phyloP scores from a whole-genome alignment of 2,113 vertebrate species.

The Silurus glanis region DNA sequence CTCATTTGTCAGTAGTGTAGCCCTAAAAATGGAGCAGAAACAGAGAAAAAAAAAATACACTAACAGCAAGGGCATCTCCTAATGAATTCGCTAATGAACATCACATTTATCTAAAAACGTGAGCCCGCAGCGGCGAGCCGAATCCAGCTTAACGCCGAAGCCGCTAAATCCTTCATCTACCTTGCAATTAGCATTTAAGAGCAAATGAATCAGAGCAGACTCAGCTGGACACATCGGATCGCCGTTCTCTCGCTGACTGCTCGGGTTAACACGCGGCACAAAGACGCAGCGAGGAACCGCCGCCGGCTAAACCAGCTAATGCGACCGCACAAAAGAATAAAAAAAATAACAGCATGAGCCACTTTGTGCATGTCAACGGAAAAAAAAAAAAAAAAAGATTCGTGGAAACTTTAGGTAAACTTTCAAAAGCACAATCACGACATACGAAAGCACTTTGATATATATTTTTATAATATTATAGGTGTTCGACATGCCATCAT shows the following conservation, averaged over 20 bases:
- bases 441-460: background rate
- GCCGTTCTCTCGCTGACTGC: background rate
- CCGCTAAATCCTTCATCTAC: constrained; percentile 60
- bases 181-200: constrained; percentile 75
- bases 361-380: background rate
- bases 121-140: background rate
- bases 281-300: constrained; percentile 17
- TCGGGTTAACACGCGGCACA: constrained; percentile 20
- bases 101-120: background rate
- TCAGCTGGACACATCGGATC: constrained; percentile 65
- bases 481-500: background rate
- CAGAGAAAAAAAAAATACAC: no score
- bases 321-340: background rate
- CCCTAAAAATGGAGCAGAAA: background rate
- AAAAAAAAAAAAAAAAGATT: background rate
- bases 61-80: background rate
- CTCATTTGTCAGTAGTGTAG: background rate
- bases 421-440: background rate
- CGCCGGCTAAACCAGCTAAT: constrained; percentile 30
- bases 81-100: constrained; percentile 38
- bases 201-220: constrained; percentile 70
- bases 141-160: background rate
- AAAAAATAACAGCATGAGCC: background rate
- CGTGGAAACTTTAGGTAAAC: background rate
- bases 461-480: background rate